Conservation (phyloP, 2,797 vertebrate genomes). For the Acanthurus tractus region DNA sequence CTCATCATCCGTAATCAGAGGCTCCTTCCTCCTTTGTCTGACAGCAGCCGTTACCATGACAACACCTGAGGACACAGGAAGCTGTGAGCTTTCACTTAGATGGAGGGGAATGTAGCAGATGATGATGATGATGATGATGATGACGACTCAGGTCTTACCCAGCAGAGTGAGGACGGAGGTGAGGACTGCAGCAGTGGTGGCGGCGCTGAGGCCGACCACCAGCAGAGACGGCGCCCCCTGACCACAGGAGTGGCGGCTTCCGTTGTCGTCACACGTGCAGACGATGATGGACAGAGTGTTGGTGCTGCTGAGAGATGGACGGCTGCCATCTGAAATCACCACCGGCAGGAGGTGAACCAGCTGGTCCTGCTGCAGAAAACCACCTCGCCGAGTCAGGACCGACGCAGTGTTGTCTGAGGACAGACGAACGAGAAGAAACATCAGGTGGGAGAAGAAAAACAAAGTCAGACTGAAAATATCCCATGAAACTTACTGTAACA, state of each 20-base stretch:
- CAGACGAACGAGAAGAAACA: background rate
- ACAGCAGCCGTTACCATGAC: conserved; percentile 23
- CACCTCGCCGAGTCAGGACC: background rate
- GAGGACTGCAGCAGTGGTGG: conserved; percentile 85
- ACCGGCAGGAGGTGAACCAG: conserved; percentile 85
- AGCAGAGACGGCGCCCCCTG: rapidly evolving
- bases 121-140: background rate
- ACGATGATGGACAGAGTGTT: conserved; percentile 90
- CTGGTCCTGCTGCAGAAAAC: conserved; percentile 26
- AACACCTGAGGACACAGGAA: conserved; percentile 43
- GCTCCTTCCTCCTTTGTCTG: conserved; percentile 14
- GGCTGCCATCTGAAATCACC: conserved; percentile 89
- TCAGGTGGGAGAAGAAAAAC: background rate
- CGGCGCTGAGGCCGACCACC: conserved; percentile 83
- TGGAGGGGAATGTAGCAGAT: no score
- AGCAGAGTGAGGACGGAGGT: conserved; percentile 89
- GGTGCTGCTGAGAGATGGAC: conserved; percentile 90
- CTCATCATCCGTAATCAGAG: conserved; percentile 8
- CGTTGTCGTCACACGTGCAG: conserved; percentile 86
- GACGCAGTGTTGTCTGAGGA: conserved; percentile 60
- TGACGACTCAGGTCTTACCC: conserved; percentile 76
- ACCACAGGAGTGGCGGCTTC: conserved; percentile 45
- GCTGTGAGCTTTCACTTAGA: background rate
- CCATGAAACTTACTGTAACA: no score
- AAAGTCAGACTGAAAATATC: background rate